Conservation (phyloP, 2,888 invertebrate genomes). For the Cephonodes hylas region DNA sequence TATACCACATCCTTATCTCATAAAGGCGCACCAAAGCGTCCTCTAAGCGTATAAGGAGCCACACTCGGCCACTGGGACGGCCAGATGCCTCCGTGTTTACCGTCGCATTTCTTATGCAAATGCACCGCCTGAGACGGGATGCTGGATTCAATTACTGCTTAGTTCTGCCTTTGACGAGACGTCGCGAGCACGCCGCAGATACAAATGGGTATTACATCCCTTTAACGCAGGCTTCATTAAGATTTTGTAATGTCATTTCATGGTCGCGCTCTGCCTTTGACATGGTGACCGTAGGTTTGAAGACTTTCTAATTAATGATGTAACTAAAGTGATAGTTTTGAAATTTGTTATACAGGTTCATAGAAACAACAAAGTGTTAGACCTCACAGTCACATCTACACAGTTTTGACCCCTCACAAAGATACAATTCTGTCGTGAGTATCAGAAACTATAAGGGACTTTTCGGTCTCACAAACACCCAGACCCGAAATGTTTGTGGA, state of each 20-base stretch:
- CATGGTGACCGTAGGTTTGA: neutral
- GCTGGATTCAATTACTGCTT: conserved; percentile 1
- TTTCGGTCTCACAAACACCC: too few species aligned
- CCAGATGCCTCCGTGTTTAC: neutral
- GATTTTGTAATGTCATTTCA: neutral
- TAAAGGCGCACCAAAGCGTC: neutral
- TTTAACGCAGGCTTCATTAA: neutral
- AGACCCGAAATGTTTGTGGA: too few species aligned
- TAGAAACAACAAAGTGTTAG: too few species aligned
- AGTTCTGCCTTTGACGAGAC: neutral
- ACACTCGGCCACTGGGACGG: neutral
- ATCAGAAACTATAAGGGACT: too few species aligned
- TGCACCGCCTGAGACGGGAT: conserved; percentile 5
- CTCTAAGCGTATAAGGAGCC: neutral
- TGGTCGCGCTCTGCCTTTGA: neutral
- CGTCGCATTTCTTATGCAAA: conserved; percentile 23
- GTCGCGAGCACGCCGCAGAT: neutral
- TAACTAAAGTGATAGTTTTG: too few species aligned
- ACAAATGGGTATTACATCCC: neutral
- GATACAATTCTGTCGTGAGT: too few species aligned
- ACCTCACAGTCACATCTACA: too few species aligned
- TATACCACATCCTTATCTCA: neutral
- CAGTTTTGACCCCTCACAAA: too few species aligned
- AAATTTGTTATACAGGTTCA: too few species aligned
- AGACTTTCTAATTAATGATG: neutral